Conservation (phyloP, 1,140 invertebrate species). For the Ooceraea biroi region DNA sequence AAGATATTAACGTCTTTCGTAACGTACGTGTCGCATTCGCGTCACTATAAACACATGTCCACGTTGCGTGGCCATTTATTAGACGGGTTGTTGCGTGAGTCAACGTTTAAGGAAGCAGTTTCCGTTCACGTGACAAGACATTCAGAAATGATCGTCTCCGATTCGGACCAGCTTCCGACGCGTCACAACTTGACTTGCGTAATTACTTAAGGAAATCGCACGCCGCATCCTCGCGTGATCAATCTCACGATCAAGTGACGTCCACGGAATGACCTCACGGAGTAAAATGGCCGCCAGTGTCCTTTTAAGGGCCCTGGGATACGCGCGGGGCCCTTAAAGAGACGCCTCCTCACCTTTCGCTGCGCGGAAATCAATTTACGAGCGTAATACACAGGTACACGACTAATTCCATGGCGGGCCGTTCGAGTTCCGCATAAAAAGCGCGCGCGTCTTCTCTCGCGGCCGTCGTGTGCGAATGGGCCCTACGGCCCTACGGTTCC, state of each 20-base stretch:
- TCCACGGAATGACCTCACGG: conserved; percentile 20
- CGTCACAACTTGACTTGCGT: neutral
- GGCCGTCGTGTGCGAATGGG: conserved; percentile 43
- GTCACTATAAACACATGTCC: conserved; percentile 27
- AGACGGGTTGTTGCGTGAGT: neutral
- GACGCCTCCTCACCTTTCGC: conserved; percentile 68
- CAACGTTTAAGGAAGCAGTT: neutral
- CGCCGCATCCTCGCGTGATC: neutral
- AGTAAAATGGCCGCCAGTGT: conserved; percentile 34
- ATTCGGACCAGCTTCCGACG: neutral
- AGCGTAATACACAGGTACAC: conserved; percentile 75
- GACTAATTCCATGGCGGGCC: conserved; percentile 71
- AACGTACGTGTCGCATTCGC: conserved; percentile 38
- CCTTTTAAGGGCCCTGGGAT: conserved; percentile 13
- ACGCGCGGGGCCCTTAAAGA: conserved; percentile 44
- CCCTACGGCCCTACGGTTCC: conserved; percentile 46
- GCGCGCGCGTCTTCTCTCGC: conserved; percentile 26
- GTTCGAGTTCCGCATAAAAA: conserved; percentile 69
- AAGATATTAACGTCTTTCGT: conserved; percentile 38
- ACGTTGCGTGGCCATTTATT: conserved; percentile 33
- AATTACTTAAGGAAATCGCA: neutral
- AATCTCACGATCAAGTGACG: neutral
- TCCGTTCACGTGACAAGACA: neutral
- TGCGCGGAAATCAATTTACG: conserved; percentile 77
- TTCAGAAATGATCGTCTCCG: neutral